Evolutionary conservation across 2,797 vertebrate genomes (phyloP).

Genomic region (Macrochelys suwanniensis): DNA sequence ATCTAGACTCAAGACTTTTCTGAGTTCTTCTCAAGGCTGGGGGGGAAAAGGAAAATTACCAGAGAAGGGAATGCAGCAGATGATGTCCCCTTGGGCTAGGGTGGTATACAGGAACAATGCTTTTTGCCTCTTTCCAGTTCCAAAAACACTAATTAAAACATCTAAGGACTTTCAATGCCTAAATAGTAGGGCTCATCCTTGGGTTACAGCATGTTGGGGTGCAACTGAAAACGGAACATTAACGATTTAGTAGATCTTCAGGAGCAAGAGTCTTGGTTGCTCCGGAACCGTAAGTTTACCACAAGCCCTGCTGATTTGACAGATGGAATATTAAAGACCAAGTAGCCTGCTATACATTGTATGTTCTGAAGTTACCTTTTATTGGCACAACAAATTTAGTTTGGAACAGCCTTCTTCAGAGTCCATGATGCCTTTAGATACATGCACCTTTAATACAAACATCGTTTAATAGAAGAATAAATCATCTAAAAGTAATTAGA

Average conservation of each 20-base stretch:
- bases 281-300: constrained; percentile 4
- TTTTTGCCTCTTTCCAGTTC: no score
- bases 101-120: not conserved
- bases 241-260: constrained; percentile 29
- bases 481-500: not conserved
- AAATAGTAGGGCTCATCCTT: not conserved
- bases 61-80: not conserved
- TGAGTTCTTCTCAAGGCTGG: not conserved
- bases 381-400: not conserved
- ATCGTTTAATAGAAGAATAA: not conserved
- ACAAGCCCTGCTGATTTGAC: not conserved
- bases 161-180: not conserved
- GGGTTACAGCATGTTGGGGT: not conserved
- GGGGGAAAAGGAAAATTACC: not conserved
- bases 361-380: not conserved
- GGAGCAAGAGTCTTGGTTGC: not conserved
- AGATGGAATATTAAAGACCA: constrained; percentile 50
- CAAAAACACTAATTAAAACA: not conserved
- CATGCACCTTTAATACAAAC: not conserved
- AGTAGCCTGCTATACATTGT: not conserved
- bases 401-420: not conserved
- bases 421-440: not conserved
- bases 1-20: not conserved
- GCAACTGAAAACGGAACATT: not conserved
- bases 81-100: no score